These are phyloP conservation scores for Eleginops maclovinus DNA, from an alignment of 2,113 vertebrate genomes.

Conservation along the genomic window DNA sequence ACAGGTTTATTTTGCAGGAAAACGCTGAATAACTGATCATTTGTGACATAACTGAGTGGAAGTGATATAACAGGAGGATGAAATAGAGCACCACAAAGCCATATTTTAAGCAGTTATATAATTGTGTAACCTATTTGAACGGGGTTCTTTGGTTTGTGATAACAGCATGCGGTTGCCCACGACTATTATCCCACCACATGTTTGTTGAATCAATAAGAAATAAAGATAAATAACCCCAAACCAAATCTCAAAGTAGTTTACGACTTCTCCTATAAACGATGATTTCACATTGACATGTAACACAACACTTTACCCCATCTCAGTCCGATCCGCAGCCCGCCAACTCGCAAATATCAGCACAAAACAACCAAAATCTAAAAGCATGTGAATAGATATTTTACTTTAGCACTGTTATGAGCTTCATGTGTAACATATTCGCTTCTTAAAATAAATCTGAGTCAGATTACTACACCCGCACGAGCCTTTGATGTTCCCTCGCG, in stretches of 20 bases:
- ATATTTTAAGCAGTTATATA: conserved; percentile 4
- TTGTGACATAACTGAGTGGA: background rate
- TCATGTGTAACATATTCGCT: conserved; percentile 25
- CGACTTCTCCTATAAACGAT: background rate
- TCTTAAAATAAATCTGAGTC: conserved; percentile 15
- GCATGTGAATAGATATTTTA: conserved; percentile 26
- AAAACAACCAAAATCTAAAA: background rate
- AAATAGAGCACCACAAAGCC: background rate
- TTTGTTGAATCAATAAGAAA: conserved; percentile 33
- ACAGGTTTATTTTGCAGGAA: background rate
- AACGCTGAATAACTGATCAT: background rate
- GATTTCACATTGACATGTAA: background rate
- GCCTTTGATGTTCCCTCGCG: conserved; percentile 46
- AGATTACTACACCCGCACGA: conserved; percentile 17
- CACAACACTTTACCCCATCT: conserved; percentile 26
- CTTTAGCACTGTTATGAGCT: conserved; percentile 6
- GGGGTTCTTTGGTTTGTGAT: background rate
- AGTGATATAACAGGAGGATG: background rate
- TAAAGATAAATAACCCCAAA: conserved; percentile 5
- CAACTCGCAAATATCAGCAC: conserved; percentile 36
- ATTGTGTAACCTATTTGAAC: conserved; percentile 8
- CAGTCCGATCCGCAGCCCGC: conserved; percentile 31
- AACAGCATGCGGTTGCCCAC: conserved; percentile 2
- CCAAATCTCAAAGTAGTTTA: background rate
- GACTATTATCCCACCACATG: conserved; percentile 24